These are phyloP conservation scores for Syncerus caffer DNA, from an alignment of 2,797 vertebrate species.

Conservation along the genomic window DNA sequence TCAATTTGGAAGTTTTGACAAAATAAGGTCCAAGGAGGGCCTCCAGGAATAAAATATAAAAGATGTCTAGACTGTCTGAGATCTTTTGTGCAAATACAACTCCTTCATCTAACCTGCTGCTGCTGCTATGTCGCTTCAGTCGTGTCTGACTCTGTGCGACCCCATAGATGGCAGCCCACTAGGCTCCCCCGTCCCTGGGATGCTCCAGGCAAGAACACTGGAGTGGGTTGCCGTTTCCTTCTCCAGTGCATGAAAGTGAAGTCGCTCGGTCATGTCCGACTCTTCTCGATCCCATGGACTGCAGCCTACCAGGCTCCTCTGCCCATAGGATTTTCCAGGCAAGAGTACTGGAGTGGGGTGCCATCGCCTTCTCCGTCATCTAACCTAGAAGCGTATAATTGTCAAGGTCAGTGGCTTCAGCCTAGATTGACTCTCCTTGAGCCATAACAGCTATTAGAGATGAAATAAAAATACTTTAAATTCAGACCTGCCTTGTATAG, in stretches of 20 bases:
- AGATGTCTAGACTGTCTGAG: background rate
- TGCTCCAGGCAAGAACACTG: no score
- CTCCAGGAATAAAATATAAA: background rate
- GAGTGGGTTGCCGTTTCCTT: no score
- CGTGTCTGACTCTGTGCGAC: no score
- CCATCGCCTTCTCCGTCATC: background rate
- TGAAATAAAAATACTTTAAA: background rate
- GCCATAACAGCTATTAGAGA: background rate
- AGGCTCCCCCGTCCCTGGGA: no score
- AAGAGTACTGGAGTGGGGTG: no score
- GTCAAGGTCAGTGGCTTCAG: background rate
- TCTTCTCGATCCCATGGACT: no score
- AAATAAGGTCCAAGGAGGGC: background rate
- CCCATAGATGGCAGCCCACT: no score
- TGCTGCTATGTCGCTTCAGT: no score
- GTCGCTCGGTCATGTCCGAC: rapidly evolving
- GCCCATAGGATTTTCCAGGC: no score
- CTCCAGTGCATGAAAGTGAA: no score
- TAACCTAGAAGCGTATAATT: background rate
- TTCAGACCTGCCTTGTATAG: background rate
- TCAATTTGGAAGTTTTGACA: background rate
- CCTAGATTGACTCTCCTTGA: background rate
- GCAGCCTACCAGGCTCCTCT: no score
- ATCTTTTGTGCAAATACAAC: background rate
- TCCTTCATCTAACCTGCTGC: background rate